phyloP scores from a whole-genome alignment of 2,797 vertebrate genomes.

The Netta rufina region DNA sequence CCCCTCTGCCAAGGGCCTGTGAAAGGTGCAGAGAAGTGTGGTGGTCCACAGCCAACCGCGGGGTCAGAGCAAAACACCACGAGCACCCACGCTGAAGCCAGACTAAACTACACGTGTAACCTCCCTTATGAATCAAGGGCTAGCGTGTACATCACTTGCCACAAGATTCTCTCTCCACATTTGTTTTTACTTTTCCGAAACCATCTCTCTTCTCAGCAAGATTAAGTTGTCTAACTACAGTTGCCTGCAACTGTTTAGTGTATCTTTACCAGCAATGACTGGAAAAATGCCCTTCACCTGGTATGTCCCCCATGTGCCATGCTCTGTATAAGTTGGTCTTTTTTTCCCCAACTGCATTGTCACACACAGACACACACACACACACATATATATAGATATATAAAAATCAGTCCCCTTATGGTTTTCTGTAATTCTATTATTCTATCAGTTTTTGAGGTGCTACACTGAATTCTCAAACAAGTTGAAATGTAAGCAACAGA shows the following conservation, averaged over 20 bases:
- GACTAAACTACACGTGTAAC: neutral
- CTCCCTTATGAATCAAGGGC: neutral
- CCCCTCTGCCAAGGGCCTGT: neutral
- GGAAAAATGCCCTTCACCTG: neutral
- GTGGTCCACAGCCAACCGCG: no score
- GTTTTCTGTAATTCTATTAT: neutral
- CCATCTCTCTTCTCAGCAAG: neutral
- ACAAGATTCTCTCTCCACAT: neutral
- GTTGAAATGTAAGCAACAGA: neutral
- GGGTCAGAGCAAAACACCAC: neutral
- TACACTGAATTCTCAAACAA: neutral
- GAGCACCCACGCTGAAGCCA: neutral
- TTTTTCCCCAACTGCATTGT: neutral
- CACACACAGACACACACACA: no score
- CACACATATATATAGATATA: rapidly evolving
- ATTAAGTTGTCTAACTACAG: neutral
- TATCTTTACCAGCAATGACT: neutral
- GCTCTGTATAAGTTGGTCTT: neutral
- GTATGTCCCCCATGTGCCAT: neutral
- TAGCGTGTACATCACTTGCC: neutral
- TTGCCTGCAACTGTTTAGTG: neutral
- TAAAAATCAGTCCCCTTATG: no score
- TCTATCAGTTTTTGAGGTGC: neutral
- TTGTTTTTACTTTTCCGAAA: neutral
- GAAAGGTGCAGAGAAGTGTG: neutral